These are phyloP conservation scores for Potamarius usumacintae DNA, from an alignment of 2,113 vertebrate genomes.

Conservation along the genomic window DNA sequence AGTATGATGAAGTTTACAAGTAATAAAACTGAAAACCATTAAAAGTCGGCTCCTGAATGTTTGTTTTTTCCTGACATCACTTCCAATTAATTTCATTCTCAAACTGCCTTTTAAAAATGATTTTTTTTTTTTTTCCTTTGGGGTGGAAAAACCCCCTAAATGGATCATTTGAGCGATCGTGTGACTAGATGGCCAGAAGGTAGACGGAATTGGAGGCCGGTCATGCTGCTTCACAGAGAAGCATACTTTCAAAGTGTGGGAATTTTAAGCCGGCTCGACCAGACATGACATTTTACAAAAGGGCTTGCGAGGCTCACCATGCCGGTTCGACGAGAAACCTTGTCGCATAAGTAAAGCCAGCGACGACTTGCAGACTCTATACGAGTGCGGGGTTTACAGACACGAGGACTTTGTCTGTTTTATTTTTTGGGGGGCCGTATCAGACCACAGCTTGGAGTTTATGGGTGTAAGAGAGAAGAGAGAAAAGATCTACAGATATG, in stretches of 20 bases:
- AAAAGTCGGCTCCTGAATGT: background rate
- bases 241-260: background rate
- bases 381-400: background rate
- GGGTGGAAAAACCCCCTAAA: background rate
- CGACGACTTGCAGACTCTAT: too few relatives aligned
- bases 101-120: background rate
- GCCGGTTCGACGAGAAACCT: background rate
- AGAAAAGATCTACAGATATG: conserved; percentile 7
- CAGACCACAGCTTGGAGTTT: conserved; percentile 18
- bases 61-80: background rate
- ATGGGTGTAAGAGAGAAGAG: conserved; percentile 39
- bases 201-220: conserved; percentile 31
- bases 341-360: background rate
- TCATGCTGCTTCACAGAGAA: conserved; percentile 16
- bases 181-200: conserved; percentile 43
- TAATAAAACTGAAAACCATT: background rate
- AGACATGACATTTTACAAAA: conserved; percentile 10
- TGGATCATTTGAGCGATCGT: conserved; percentile 45
- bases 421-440: background rate
- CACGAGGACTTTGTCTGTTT: background rate
- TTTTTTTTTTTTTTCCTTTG: background rate
- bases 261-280: conserved; percentile 17
- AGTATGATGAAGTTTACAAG: background rate
- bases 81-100: background rate
- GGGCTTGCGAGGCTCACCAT: background rate